phyloP scores from a whole-genome alignment of 2,113 vertebrate genomes.

The Pagrus major region DNA sequence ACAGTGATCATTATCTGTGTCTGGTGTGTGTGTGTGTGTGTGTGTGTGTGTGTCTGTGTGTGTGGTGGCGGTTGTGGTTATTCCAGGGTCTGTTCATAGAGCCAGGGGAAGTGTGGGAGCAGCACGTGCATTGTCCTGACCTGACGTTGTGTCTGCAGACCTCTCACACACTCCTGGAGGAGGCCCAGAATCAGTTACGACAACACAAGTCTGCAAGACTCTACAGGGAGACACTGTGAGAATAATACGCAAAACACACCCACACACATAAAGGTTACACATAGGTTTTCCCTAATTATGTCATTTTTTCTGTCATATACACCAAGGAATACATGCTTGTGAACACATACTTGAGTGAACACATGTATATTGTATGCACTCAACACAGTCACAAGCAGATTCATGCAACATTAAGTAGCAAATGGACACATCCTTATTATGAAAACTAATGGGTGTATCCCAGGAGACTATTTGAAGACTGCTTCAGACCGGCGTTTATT shows the following conservation, averaged over 20 bases:
- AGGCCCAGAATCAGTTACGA: constrained; percentile 79
- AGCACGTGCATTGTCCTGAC: constrained; percentile 88
- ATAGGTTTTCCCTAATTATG: not conserved
- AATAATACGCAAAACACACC: constrained; percentile 17
- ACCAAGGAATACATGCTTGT: not conserved
- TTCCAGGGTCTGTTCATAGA: constrained; percentile 88
- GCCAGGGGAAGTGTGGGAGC: constrained; percentile 83
- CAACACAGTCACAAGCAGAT: constrained; percentile 5
- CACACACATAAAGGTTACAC: not conserved
- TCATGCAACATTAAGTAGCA: constrained; percentile 32
- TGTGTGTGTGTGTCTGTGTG: constrained; percentile 39
- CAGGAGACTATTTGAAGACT: constrained; percentile 84
- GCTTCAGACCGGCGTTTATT: constrained; percentile 77
- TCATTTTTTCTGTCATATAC: not conserved
- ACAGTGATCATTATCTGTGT: constrained; percentile 51
- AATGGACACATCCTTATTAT: constrained; percentile 51
- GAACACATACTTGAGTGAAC: not conserved
- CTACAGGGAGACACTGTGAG: constrained; percentile 83
- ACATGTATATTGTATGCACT: not conserved
- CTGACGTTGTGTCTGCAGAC: constrained; percentile 85
- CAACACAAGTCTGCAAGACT: constrained; percentile 70
- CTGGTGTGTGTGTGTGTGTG: constrained; percentile 42
- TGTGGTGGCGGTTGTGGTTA: constrained; percentile 53
- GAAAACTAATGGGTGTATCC: constrained; percentile 73
- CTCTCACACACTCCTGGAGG: constrained; percentile 80